These are phyloP conservation scores for Calameuta pallipes DNA, from an alignment of 2,888 invertebrate genomes.

Conservation along the genomic window DNA sequence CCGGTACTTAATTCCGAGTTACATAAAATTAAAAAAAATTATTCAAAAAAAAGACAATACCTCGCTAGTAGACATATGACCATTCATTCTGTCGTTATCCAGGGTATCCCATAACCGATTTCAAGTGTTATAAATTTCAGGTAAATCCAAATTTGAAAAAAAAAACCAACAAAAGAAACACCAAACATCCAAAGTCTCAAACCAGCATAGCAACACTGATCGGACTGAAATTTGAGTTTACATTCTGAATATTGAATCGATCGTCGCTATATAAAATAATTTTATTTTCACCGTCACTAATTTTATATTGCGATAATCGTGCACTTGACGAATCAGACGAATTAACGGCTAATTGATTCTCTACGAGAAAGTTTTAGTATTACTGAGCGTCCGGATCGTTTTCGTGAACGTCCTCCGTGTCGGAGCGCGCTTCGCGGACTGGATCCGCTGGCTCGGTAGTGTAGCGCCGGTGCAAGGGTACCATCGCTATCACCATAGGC, in stretches of 20 bases:
- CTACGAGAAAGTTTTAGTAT: background rate
- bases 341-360: background rate
- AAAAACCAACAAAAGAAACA: background rate
- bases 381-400: background rate
- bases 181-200: background rate
- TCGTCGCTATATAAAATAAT: background rate
- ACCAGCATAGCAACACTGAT: background rate
- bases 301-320: background rate
- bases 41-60: conserved; percentile 38
- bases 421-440: conserved; percentile 62
- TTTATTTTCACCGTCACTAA: background rate
- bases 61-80: conserved; percentile 58
- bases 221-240: background rate
- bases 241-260: background rate
- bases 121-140: background rate
- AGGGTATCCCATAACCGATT: conserved; percentile 57
- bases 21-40: background rate
- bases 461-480: conserved; percentile 45
- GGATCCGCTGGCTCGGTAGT: conserved; percentile 37
- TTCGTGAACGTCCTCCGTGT: conserved; percentile 48
- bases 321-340: background rate
- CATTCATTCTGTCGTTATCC: conserved; percentile 63
- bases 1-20: background rate
- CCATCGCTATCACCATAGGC: conserved; percentile 52
- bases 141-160: background rate